Conservation (phyloP, 2,113 vertebrate species). For the Sphaerodactylus townsendi region DNA sequence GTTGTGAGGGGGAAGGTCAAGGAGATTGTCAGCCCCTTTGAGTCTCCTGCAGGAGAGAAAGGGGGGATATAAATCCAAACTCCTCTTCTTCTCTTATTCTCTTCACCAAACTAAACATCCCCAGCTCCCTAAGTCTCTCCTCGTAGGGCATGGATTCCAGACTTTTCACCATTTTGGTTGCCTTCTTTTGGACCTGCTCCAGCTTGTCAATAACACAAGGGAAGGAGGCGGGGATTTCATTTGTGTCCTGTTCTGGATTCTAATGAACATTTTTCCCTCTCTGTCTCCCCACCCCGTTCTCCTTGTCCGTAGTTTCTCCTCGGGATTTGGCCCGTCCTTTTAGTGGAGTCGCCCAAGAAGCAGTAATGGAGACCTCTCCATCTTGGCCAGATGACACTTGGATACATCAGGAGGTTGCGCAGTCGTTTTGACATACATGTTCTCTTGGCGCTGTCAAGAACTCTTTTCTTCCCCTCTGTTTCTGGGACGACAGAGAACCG, state of each 20-base stretch:
- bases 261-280: not conserved
- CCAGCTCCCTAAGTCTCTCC: no score
- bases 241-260: not conserved
- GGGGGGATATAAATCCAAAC: no score
- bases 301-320: slow-evolving; percentile 84
- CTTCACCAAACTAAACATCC: no score
- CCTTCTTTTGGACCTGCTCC: no score
- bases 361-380: slow-evolving; percentile 72
- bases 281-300: not conserved
- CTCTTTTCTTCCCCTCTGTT: slow-evolving; percentile 15
- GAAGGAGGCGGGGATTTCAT: not conserved
- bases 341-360: slow-evolving; percentile 86
- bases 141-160: no score
- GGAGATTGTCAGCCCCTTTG: no score
- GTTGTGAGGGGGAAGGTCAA: no score
- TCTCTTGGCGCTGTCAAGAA: slow-evolving; percentile 29
- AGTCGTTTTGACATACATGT: slow-evolving; percentile 22
- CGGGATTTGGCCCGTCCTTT: slow-evolving; percentile 91
- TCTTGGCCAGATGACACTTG: not conserved
- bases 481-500: slow-evolving; percentile 25
- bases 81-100: no score
- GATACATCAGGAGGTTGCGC: slow-evolving; percentile 54
- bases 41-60: no score
- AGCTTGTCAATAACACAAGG: no score
- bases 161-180: no score